Conservation (phyloP, 1,140 invertebrate species). For the Drosophila auraria region DNA sequence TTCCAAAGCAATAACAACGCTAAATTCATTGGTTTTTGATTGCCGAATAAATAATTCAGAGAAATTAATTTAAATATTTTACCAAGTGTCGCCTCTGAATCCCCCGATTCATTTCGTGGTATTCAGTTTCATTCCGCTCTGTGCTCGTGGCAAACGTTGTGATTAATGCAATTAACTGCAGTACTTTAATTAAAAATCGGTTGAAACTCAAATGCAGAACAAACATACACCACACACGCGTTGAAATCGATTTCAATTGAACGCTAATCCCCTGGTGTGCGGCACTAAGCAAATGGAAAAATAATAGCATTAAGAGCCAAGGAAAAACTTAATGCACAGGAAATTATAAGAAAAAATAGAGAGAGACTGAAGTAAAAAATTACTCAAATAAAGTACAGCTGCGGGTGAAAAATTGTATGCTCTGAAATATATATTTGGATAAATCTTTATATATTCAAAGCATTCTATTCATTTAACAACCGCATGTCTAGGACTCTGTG, state of each 20-base stretch:
- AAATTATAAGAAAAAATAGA: constrained; percentile 21
- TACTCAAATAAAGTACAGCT: constrained; percentile 13
- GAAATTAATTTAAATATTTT: constrained; percentile 32
- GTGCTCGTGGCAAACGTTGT: constrained; percentile 42
- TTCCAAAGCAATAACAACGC: constrained; percentile 11
- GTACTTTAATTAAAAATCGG: constrained; percentile 71
- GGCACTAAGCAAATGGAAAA: constrained; percentile 67
- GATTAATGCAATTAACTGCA: constrained; percentile 78
- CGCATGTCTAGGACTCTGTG: background rate
- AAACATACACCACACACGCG: constrained; percentile 14
- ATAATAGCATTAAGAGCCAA: constrained; percentile 65
- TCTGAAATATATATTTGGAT: background rate
- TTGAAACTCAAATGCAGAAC: constrained; percentile 27
- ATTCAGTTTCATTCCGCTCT: constrained; percentile 5
- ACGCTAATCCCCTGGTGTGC: constrained; percentile 65
- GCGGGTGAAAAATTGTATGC: background rate
- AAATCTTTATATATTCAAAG: background rate
- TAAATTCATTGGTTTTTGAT: constrained; percentile 42
- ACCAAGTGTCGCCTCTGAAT: background rate
- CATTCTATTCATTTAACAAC: constrained; percentile 5
- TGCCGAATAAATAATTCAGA: constrained; percentile 33
- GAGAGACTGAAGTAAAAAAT: background rate
- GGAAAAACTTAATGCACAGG: constrained; percentile 32
- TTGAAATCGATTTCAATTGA: constrained; percentile 59
- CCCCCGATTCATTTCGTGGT: background rate